These are phyloP conservation scores for Sebastes fasciatus DNA, from an alignment of 2,113 vertebrate genomes.

Conservation along the genomic window DNA sequence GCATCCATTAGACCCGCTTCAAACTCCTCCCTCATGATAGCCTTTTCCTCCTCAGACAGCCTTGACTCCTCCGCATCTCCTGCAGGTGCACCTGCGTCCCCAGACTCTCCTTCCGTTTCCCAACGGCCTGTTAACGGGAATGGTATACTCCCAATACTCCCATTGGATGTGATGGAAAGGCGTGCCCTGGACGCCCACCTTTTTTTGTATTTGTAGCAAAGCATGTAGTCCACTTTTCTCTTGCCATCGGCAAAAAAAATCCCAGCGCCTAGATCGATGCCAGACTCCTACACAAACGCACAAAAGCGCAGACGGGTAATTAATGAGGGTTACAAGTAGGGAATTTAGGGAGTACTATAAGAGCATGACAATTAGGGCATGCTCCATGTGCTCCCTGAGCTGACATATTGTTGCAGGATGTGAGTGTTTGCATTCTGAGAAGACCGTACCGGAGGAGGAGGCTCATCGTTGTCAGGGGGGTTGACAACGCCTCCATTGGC, in stretches of 20 bases:
- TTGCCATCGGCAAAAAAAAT: slow-evolving; percentile 90
- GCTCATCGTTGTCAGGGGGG: slow-evolving; percentile 22
- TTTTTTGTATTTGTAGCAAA: slow-evolving; percentile 93
- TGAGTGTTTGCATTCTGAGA: background rate
- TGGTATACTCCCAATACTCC: slow-evolving; percentile 83
- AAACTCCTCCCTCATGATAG: slow-evolving; percentile 91
- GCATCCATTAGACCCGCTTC: slow-evolving; percentile 89
- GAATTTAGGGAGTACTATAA: background rate
- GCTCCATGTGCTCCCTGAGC: background rate
- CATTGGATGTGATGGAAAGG: slow-evolving; percentile 86
- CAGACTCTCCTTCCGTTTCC: slow-evolving; percentile 53
- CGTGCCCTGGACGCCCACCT: slow-evolving; percentile 68
- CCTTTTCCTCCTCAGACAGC: slow-evolving; percentile 86
- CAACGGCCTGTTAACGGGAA: slow-evolving; percentile 20
- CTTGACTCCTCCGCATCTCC: slow-evolving; percentile 80
- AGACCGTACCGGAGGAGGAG: slow-evolving; percentile 59
- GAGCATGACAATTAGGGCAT: background rate
- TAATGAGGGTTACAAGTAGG: background rate
- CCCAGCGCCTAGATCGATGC: slow-evolving; percentile 77
- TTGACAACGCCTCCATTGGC: slow-evolving; percentile 63
- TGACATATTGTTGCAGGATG: background rate
- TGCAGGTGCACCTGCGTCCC: slow-evolving; percentile 56
- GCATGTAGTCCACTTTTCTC: slow-evolving; percentile 94
- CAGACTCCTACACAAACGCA: slow-evolving; percentile 57
- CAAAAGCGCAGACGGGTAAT: slow-evolving; percentile 29